Conservation (phyloP, 1,140 invertebrate genomes). For the Drosophila navojoa region DNA sequence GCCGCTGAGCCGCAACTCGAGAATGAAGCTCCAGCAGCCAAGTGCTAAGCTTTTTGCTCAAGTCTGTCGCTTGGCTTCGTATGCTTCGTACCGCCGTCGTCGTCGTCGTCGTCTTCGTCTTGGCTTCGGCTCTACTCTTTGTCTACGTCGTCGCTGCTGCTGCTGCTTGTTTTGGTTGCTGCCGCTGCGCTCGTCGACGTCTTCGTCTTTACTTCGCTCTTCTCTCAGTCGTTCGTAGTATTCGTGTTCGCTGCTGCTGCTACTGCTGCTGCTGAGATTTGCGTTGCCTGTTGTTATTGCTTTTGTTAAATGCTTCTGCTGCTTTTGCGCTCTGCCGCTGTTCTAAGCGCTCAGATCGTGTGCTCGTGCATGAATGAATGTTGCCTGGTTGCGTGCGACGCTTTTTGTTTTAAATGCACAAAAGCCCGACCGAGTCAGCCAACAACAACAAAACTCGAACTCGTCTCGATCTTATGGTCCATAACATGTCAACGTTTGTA, state of each 20-base stretch:
- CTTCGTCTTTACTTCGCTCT: slow-evolving; percentile 17
- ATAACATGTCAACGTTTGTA: slow-evolving; percentile 34
- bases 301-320: slow-evolving; percentile 34
- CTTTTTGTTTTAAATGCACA: slow-evolving; percentile 70
- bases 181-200: slow-evolving; percentile 15
- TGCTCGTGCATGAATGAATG: slow-evolving; percentile 75
- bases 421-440: slow-evolving; percentile 16
- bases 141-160: slow-evolving; percentile 1
- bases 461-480: slow-evolving; percentile 43
- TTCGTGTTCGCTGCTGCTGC: slow-evolving; percentile 21
- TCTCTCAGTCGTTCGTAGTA: slow-evolving; percentile 8
- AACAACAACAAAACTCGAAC: slow-evolving; percentile 15
- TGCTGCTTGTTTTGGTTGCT: background rate
- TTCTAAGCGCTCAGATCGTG: slow-evolving; percentile 73
- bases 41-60: slow-evolving; percentile 69
- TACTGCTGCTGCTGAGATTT: slow-evolving; percentile 16
- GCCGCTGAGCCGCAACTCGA: slow-evolving; percentile 74
- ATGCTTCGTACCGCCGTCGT: slow-evolving; percentile 1
- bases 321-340: slow-evolving; percentile 48
- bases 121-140: background rate
- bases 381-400: slow-evolving; percentile 44
- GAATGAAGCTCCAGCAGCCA: slow-evolving; percentile 71
- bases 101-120: slow-evolving; percentile 4
- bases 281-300: slow-evolving; percentile 16
- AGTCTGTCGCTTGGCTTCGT: slow-evolving; percentile 35